A percentile compares a stretch with the other conserved stretches of the same genome.
Evolutionary conservation across 2,888 invertebrate genomes (phyloP).

Genomic region (Meloe dianella): DNA sequence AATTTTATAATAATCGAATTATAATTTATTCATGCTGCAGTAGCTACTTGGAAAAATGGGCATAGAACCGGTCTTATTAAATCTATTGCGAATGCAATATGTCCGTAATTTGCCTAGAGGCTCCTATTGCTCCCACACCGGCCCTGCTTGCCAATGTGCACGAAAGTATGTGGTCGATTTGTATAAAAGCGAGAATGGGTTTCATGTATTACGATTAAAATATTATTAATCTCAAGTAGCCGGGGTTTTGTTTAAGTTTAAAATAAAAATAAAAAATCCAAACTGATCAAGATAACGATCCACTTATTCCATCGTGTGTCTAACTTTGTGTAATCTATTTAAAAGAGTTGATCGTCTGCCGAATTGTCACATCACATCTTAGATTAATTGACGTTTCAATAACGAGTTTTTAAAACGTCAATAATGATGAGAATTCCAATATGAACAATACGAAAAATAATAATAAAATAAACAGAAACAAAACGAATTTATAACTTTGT

Average conservation of each 20-base stretch:
- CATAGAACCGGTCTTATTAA: no score
- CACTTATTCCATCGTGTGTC: constrained; percentile 9
- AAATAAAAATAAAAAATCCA: not conserved
- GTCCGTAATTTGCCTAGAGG: no score
- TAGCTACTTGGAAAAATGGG: no score
- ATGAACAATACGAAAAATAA: not conserved
- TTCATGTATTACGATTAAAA: not conserved
- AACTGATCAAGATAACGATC: constrained; percentile 6
- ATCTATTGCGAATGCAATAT: no score
- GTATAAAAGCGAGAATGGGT: not conserved
- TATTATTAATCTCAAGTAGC: constrained; percentile 3
- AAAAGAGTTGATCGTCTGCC: constrained; percentile 37
- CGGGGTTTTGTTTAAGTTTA: not conserved
- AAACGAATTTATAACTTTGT: not conserved
- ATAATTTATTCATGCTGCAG: no score
- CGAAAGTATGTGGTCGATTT: not conserved
- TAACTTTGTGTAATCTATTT: constrained; percentile 20
- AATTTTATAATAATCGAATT: not conserved
- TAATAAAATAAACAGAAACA: not conserved
- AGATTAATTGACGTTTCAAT: constrained; percentile 54
- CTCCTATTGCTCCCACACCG: no score
- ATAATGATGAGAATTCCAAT: constrained; percentile 34
- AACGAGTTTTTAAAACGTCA: constrained; percentile 54
- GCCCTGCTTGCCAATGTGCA: no score
- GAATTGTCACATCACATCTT: constrained; percentile 47